Evolutionary conservation across 1,140 invertebrate species (phyloP), one percentile per base, ranked within the genome.

Genomic region (Heliconius hewitsoni): DNA sequence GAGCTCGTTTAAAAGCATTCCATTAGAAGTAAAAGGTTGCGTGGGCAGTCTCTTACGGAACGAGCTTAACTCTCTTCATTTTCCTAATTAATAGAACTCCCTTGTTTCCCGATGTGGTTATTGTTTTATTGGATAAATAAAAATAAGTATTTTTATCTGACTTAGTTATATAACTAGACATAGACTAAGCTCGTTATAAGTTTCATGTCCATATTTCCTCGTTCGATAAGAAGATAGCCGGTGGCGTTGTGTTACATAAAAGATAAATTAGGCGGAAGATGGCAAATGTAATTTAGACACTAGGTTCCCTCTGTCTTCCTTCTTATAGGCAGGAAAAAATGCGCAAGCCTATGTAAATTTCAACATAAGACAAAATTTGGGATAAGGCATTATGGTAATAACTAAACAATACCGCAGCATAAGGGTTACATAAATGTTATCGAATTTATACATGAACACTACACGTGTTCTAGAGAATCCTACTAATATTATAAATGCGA

Each of bases 21-120:
- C 23, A 66, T 66, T 66, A 66, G 57, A 66, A 66, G 57, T 66
- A 66, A 30, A 66, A 66, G 9, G 57, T 66, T 66, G 57, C 57
- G 57, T 66, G 23, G 57, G 57, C 57, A 66, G 57, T 66, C 57
- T 11, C 57, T 13, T 66, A 27, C 23, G 57, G 57, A 30, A 66
- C 57, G 23, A 66, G 23, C 57, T 66, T 27, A 66, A 66, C 57
- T 66, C 23, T 3, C 2, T 60, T 13, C 57, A 66, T 27, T 66
- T 66, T 27, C 11, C 4, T 66, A 66, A 66, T 66, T 66, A 23
- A 66, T 66, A 1, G 11, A 27, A 9, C 11, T n/a, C 11, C 11
- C 23, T 66, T 57, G 19, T n/a, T 57, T 57, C 18, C 52, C n/a
- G 19, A 57, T 57, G 23, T 57, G n/a, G 55, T n/a, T 66, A 27